Evolutionary conservation across 2,888 invertebrate species (phyloP).

Genomic region (Eristalis intricaria): DNA sequence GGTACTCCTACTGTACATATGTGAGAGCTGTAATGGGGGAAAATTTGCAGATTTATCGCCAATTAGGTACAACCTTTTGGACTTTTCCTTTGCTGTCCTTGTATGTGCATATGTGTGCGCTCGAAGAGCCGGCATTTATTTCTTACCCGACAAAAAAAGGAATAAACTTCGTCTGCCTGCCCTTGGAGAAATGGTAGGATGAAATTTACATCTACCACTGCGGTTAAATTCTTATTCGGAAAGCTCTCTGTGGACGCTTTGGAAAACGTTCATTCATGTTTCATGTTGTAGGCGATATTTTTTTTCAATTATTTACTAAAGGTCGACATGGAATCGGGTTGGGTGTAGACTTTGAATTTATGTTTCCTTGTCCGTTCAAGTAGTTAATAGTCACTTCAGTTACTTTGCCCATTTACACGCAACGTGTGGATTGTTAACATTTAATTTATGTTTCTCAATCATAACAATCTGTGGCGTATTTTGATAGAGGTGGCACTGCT

Average conservation of each 20-base stretch:
- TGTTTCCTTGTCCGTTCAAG: not conserved
- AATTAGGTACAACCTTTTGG: slow-evolving; percentile 53
- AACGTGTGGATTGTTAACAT: not conserved
- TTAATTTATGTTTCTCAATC: not conserved
- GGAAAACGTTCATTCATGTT: not conserved
- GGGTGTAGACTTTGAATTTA: not conserved
- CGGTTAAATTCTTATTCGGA: not conserved
- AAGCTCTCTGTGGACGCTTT: not conserved
- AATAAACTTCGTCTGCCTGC: not conserved
- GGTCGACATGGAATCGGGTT: not conserved
- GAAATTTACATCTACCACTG: not conserved
- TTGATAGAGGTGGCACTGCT: too few relatives aligned
- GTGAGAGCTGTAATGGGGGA: slow-evolving; percentile 10
- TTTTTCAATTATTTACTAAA: not conserved
- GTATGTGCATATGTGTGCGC: not conserved
- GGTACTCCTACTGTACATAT: slow-evolving; percentile 20
- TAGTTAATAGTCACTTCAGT: not conserved
- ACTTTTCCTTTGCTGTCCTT: slow-evolving; percentile 7
- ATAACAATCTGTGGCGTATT: too few relatives aligned
- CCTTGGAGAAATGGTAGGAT: not conserved
- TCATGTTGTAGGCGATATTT: not conserved
- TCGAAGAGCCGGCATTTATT: not conserved
- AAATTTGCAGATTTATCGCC: slow-evolving; percentile 63
- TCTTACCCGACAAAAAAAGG: not conserved
- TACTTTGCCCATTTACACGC: not conserved